These are phyloP conservation scores for Sturmia bella DNA, from an alignment of 2,888 invertebrate genomes.

Conservation along the genomic window DNA sequence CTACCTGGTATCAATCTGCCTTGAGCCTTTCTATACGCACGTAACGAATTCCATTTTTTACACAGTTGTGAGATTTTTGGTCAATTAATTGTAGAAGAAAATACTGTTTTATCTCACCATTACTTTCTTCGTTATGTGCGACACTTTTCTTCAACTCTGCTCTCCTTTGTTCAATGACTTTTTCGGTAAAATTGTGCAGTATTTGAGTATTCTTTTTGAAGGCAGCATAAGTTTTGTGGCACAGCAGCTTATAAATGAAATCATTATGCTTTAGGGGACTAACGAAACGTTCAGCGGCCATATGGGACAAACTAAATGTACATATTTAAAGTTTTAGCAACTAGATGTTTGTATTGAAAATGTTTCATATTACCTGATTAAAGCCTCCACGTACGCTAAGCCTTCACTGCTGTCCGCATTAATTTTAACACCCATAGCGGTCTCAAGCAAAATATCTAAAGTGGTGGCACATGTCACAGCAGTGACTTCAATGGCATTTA, in stretches of 20 bases:
- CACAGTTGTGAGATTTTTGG: too few species aligned
- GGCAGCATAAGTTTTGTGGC: constrained; percentile 70
- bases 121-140: too few species aligned
- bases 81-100: too few species aligned
- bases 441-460: constrained; percentile 69
- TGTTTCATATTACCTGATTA: constrained; percentile 83
- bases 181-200: constrained; percentile 78
- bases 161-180: constrained; percentile 74
- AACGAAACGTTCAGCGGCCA: constrained; percentile 76
- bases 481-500: not conserved
- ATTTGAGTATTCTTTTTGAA: constrained; percentile 68
- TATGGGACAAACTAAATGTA: constrained; percentile 73
- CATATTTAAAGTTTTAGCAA: not conserved
- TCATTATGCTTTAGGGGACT: constrained; percentile 76
- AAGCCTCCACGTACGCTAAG: constrained; percentile 87
- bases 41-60: too few species aligned
- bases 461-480: too few species aligned
- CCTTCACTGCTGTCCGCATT: constrained; percentile 84
- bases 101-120: too few species aligned
- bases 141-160: constrained; percentile 68
- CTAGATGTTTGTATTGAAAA: too few species aligned
- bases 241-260: constrained; percentile 74
- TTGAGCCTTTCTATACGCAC: too few species aligned
- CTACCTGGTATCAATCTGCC: too few species aligned
- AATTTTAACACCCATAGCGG: constrained; percentile 78